Conservation (phyloP, 2,888 invertebrate genomes). For the Ditula angustiorana region DNA sequence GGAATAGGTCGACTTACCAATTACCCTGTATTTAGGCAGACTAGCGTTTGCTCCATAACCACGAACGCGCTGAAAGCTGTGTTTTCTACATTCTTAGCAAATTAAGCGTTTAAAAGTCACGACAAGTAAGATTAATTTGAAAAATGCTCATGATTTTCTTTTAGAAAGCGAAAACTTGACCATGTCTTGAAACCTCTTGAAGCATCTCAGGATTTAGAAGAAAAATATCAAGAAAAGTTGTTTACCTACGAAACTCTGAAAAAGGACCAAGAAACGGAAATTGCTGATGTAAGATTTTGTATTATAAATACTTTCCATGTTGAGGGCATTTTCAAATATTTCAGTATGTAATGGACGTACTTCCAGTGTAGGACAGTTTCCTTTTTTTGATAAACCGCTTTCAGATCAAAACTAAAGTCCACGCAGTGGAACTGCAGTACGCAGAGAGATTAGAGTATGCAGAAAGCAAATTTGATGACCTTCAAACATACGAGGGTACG, state of each 20-base stretch:
- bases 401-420: slow-evolving; percentile 69
- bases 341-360: background rate
- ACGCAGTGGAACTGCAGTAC: slow-evolving; percentile 60
- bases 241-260: slow-evolving; percentile 69
- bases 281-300: slow-evolving; percentile 62
- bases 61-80: too few relatives aligned
- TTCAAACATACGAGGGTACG: slow-evolving; percentile 66
- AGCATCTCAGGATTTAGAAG: slow-evolving; percentile 70
- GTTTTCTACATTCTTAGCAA: too few relatives aligned
- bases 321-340: too few relatives aligned
- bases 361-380: too few relatives aligned
- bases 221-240: slow-evolving; percentile 74
- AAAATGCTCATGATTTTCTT: background rate
- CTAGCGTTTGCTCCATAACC: too few relatives aligned
- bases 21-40: too few relatives aligned
- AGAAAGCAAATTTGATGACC: slow-evolving; percentile 64
- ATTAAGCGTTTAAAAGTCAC: too few relatives aligned
- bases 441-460: slow-evolving; percentile 57
- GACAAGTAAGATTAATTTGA: too few relatives aligned
- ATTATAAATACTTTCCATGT: too few relatives aligned
- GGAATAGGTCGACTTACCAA: too few relatives aligned
- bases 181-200: slow-evolving; percentile 75
- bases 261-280: slow-evolving; percentile 68
- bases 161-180: slow-evolving; percentile 76
- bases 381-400: slow-evolving; percentile 3